Percentiles rank a stretch among this genome's conserved stretches.
These are phyloP conservation scores for Sicus ferrugineus DNA, from an alignment of 2,888 invertebrate species.

Conservation along the genomic window DNA sequence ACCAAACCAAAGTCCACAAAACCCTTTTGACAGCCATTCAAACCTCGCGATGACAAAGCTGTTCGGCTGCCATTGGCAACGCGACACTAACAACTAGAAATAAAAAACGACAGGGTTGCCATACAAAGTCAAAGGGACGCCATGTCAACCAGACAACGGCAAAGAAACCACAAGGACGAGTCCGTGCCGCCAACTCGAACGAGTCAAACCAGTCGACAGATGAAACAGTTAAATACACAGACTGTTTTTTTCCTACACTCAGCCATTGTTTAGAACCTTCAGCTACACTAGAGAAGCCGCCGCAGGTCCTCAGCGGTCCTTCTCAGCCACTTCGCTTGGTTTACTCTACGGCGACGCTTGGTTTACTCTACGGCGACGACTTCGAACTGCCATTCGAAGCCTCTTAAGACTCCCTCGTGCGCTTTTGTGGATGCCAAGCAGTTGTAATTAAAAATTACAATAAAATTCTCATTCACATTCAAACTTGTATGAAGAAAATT, in stretches of 20 bases:
- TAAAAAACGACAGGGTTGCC: constrained; percentile 1
- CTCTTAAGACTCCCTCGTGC: no score
- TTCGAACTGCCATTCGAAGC: no score
- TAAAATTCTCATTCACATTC: constrained; percentile 6
- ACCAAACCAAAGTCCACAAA: background rate
- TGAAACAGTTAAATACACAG: constrained; percentile 9
- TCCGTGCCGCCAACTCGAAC: background rate
- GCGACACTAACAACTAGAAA: constrained; percentile 17
- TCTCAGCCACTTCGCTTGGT: background rate
- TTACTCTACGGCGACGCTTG: background rate
- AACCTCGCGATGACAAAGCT: constrained; percentile 1
- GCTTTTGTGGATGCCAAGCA: no score
- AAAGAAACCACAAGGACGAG: background rate
- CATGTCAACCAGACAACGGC: constrained; percentile 20
- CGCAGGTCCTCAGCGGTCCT: no score
- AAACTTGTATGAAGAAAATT: constrained; percentile 1
- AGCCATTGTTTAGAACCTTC: no score
- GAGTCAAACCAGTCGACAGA: background rate
- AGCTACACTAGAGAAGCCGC: no score
- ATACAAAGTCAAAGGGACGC: constrained; percentile 12
- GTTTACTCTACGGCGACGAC: no score
- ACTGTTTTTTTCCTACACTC: background rate
- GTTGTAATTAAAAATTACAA: constrained; percentile 8
- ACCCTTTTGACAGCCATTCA: constrained; percentile 3
- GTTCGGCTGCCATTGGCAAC: constrained; percentile 24